Percentiles rank a stretch among this genome's conserved stretches.
Conservation (phyloP, 2,113 vertebrate genomes). For the Poeciliopsis occidentalis region DNA sequence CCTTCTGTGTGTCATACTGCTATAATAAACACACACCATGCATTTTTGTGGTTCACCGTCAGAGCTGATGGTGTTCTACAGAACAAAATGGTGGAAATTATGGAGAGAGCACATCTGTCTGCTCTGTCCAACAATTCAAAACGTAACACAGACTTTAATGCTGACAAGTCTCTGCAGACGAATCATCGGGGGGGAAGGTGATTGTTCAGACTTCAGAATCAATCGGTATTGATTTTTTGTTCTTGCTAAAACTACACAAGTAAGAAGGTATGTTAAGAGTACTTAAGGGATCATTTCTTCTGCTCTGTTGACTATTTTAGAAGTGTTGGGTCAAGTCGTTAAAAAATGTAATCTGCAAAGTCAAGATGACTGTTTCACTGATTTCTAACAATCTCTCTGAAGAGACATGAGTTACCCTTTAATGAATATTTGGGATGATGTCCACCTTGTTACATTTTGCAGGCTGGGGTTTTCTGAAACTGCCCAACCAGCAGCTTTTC, state of each 20-base stretch:
- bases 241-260: not conserved
- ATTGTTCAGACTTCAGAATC: constrained; percentile 28
- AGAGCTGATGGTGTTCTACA: constrained; percentile 22
- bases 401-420: not conserved
- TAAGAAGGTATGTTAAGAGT: too few relatives aligned
- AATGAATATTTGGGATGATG: too few relatives aligned
- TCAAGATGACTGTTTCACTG: not conserved
- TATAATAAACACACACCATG: constrained; percentile 27
- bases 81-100: constrained; percentile 15
- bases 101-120: not conserved
- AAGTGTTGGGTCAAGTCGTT: too few relatives aligned
- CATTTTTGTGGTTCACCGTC: constrained; percentile 15
- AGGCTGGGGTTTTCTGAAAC: not conserved
- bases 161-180: constrained; percentile 3
- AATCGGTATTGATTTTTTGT: constrained; percentile 47
- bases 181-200: too few relatives aligned
- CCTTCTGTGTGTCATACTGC: constrained; percentile 47
- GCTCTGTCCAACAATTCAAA: constrained; percentile 19
- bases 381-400: not conserved
- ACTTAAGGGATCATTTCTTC: constrained; percentile 2
- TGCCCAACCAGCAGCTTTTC: not conserved
- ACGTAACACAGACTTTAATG: constrained; percentile 23
- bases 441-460: too few relatives aligned
- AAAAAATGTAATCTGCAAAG: not conserved
- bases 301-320: not conserved